These are phyloP conservation scores for Phthorimaea operculella DNA, from an alignment of 1,140 invertebrate genomes.

Conservation along the genomic window DNA sequence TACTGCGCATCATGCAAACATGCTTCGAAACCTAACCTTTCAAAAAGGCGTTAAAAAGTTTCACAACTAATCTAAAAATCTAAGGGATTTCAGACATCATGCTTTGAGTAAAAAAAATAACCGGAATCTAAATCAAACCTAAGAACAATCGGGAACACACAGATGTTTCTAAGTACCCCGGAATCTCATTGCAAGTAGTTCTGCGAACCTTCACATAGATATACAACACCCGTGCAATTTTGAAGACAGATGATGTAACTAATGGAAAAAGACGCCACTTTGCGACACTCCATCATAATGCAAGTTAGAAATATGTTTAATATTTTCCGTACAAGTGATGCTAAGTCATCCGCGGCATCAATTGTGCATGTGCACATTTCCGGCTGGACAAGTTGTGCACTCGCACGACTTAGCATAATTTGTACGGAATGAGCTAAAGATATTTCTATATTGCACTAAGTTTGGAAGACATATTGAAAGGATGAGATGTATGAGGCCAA, in stretches of 20 bases:
- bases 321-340: too few relatives aligned
- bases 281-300: too few relatives aligned
- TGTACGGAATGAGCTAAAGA: too few relatives aligned
- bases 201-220: slow-evolving; percentile 11
- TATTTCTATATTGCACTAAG: too few relatives aligned
- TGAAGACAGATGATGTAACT: background rate
- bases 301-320: too few relatives aligned
- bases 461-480: background rate
- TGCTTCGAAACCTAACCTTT: slow-evolving; percentile 4
- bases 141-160: slow-evolving; percentile 25
- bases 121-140: slow-evolving; percentile 27
- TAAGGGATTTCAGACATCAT: slow-evolving; percentile 13
- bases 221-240: slow-evolving; percentile 25
- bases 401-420: too few relatives aligned
- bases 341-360: too few relatives aligned
- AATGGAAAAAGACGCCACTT: background rate
- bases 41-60: background rate
- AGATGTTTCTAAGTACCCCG: slow-evolving; percentile 36
- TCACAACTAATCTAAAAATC: background rate
- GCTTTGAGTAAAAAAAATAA: slow-evolving; percentile 12
- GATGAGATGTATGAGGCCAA: slow-evolving; percentile 23
- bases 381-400: too few relatives aligned
- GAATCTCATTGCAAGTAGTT: slow-evolving; percentile 48
- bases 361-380: too few relatives aligned
- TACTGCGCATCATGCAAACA: background rate